Evolutionary conservation across 2,113 vertebrate species (phyloP), one percentile per base, ranked within the genome.

Genomic region (Sinocyclocheilus anshuiensis): DNA sequence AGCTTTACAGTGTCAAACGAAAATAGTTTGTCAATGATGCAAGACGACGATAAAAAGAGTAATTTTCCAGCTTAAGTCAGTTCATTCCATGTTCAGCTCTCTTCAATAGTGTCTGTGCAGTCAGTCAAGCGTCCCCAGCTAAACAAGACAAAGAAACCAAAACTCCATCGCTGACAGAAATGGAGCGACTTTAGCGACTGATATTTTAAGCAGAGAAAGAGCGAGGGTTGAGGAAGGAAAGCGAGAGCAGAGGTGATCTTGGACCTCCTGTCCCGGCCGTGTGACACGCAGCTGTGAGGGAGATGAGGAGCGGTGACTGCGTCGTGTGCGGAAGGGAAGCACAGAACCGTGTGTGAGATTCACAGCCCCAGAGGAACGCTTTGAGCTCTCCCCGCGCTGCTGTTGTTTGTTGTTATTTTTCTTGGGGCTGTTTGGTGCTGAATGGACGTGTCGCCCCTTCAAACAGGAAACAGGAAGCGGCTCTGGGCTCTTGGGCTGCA

Each of bases 401-500:
- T 63, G 57, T 26, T 81, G 24, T 82, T 69, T 48, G 63, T 82
- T 82, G 59, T 48, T 82, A 4, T 69, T 42, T 39, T 59, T 55
- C n/a, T 77, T 2, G n/a, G 2, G 77, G 36, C 22, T 24, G 57
- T 81, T 24, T 42, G 78, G 59, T 53, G 80, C 80, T 69, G 80
- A 82, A 45, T 50, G 16, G 80, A 67, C 45, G 15, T 2, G 3
- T 80, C 36, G 39, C 78, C n/a, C 7, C 57, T 9, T 42, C 7
- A 24, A 45, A 63, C 78, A 67, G 63, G 80, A 82, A 82, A 82
- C 80, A 69, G 80, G 80, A 82, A 82, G 80, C 5, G 16, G 42
- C 80, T 82, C 80, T 69, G 80, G 18, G 61, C 42, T 7, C 6
- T 4, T 4, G 80, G 26, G 80, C 39, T 16, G 1, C 8, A 10